Evolutionary conservation across 2,113 vertebrate species (phyloP).

Genomic region (Zosterops pallidus): DNA sequence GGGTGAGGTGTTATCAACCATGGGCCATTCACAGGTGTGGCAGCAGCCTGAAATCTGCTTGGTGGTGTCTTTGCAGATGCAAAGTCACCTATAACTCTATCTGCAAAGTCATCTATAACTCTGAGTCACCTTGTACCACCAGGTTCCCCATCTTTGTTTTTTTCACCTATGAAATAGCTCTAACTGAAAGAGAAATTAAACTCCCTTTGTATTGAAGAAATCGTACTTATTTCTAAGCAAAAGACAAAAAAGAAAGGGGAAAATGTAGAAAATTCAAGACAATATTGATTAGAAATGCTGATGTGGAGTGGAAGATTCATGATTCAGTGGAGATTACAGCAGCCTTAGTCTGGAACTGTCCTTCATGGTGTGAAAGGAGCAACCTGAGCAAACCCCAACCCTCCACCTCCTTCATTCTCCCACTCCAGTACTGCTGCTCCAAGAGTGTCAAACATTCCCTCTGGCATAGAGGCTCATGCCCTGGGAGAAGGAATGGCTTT

Average conservation of each 20-base stretch:
- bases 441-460: neutral
- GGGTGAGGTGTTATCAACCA: accelerated
- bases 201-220: neutral
- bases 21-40: neutral
- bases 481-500: neutral
- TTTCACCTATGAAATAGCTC: neutral
- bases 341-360: neutral
- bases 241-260: neutral
- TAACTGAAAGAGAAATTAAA: neutral
- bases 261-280: neutral
- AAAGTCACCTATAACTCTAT: neutral
- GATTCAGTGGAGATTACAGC: neutral
- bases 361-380: neutral
- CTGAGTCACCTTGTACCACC: neutral
- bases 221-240: neutral
- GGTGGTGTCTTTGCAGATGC: neutral
- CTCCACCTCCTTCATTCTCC: neutral
- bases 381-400: neutral
- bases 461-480: neutral
- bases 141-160: neutral
- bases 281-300: neutral
- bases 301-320: neutral
- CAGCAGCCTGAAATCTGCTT: neutral
- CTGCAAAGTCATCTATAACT: neutral
- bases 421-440: neutral